Base-by-base conservation (phyloP, 2,888 invertebrate genomes). In the Nipponacmea schrenckii region DNA sequence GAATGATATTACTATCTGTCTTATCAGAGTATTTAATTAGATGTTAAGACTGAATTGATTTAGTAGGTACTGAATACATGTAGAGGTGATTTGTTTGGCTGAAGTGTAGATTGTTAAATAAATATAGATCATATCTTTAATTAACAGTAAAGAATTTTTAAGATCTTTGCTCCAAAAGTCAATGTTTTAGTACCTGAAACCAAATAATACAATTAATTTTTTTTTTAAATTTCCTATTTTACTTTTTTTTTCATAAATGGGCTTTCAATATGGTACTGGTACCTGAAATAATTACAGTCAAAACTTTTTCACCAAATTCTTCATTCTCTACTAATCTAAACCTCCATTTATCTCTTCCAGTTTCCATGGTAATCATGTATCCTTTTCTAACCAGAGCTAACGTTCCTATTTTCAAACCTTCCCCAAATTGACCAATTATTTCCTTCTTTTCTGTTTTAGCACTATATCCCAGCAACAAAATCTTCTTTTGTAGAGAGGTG, bases 391-490 rank as follows among this genome's bases (percentile, higher is more conserved):
- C 74, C 68, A 76, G 67, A 44, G 76, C 71, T 44, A 76, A 50
- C n/a, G 74, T 70, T 8, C 76, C 76, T 20, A 76, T 69, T 64
- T 76, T 76, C 64, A 76, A 44, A 17, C 76, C 76, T 46, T 76
- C 76, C 17, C 76, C 76, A 72, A 76, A 76, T 46, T 76, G 76
- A 26, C 76, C 76, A 70, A 76, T 76, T 46, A 72, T 68, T 26
- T 74, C 70, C 44, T 70, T 67, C 17, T 66, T 71, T 20, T 67
- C 46, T 46, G 74, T 67, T 62, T 76, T 76, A n/a, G 65, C 66
- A 64, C 76, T 76, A 68, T 74, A 76, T 20, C 76, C 76, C 39
- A 76, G 65, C 56, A 76, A 48, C 24, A 76, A 66, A 46, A 74
- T 72, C 64, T 70, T 69, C 50, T 72, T 72, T 17, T 74, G 70